phyloP scores from a whole-genome alignment of 1,140 invertebrate genomes.

The Rhyzopertha dominica region DNA sequence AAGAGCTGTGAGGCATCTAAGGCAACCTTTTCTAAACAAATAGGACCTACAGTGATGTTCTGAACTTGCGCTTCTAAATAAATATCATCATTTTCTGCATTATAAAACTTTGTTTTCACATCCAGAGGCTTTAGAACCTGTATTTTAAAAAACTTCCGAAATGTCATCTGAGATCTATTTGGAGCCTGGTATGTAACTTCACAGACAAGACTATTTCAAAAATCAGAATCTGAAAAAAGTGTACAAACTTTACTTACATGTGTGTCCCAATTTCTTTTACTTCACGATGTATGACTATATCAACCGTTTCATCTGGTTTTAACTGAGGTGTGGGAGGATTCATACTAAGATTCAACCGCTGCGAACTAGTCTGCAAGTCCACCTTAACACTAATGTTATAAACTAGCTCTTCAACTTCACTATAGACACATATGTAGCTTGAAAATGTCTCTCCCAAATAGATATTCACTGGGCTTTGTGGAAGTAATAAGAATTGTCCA shows the following conservation, averaged over 20 bases:
- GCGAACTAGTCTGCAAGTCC: constrained; percentile 87
- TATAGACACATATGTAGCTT: constrained; percentile 95
- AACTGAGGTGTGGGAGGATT: constrained; percentile 62
- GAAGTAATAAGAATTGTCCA: constrained; percentile 84
- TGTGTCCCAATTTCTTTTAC: constrained; percentile 97
- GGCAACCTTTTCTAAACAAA: constrained; percentile 87
- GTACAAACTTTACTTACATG: constrained; percentile 62
- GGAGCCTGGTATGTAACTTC: constrained; percentile 84
- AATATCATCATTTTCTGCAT: constrained; percentile 95
- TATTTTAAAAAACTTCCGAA: constrained; percentile 97
- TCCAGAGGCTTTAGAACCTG: constrained; percentile 96
- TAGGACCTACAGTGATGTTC: constrained; percentile 84
- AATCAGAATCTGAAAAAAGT: not conserved
- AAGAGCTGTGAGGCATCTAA: constrained; percentile 89
- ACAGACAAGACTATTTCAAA: constrained; percentile 74
- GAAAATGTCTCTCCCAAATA: constrained; percentile 93
- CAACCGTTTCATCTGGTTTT: constrained; percentile 78
- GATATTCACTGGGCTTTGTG: constrained; percentile 89
- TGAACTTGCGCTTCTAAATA: constrained; percentile 96
- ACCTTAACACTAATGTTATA: constrained; percentile 81
- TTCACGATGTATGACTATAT: constrained; percentile 96
- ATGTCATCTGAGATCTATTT: constrained; percentile 65
- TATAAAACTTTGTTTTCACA: constrained; percentile 98
- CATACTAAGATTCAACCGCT: constrained; percentile 70
- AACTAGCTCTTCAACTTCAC: constrained; percentile 80